phyloP scores from a whole-genome alignment of 2,113 vertebrate genomes.

The Zosterops japonicus region DNA sequence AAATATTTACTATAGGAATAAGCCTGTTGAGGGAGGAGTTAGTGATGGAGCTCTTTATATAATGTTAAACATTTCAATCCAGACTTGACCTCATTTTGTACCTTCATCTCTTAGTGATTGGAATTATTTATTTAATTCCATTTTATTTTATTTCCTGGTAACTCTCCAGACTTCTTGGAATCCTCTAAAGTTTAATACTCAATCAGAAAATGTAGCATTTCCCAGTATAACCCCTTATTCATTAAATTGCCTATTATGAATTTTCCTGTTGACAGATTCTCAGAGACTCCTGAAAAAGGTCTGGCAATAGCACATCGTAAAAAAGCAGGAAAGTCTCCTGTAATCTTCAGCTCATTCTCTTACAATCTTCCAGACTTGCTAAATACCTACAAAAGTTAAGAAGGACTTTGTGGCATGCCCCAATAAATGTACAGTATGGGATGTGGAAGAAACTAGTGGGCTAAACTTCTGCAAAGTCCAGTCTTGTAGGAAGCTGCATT shows the following conservation, averaged over 20 bases:
- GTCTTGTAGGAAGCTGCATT: background rate
- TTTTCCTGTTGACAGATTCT: background rate
- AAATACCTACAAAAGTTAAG: background rate
- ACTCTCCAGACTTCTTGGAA: background rate
- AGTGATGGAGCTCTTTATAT: background rate
- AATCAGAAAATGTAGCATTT: background rate
- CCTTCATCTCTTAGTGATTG: background rate
- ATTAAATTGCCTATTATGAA: background rate
- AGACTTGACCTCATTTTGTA: background rate
- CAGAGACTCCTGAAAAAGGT: background rate
- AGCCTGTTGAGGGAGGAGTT: background rate
- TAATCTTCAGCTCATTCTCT: background rate
- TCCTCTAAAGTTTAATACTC: background rate
- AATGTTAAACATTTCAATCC: background rate
- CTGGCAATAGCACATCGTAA: background rate
- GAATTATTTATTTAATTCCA: background rate
- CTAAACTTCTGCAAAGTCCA: background rate
- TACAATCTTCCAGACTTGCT: background rate
- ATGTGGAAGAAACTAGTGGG: background rate
- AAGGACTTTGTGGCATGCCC: background rate
- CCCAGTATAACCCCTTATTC: background rate
- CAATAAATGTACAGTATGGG: background rate
- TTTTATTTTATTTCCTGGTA: background rate
- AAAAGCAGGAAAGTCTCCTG: background rate
- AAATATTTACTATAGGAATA: conserved; percentile 27